Conservation (phyloP, 2,113 vertebrate genomes). For the Siniperca chuatsi region DNA sequence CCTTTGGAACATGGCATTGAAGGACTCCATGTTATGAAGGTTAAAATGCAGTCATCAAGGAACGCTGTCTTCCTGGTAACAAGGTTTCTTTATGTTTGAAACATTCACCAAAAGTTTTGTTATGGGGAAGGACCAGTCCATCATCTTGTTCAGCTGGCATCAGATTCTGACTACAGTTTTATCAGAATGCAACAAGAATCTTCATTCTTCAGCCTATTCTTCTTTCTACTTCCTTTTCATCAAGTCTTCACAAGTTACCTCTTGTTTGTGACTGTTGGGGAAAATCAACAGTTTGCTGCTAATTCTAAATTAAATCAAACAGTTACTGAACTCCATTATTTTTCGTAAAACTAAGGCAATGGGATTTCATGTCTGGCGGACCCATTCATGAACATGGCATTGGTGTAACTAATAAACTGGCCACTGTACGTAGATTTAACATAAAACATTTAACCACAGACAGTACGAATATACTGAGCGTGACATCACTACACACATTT, state of each 20-base stretch:
- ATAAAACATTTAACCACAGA: constrained; percentile 24
- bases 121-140: background rate
- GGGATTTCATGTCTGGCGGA: background rate
- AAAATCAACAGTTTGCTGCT: background rate
- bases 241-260: background rate
- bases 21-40: background rate
- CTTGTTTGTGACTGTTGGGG: background rate
- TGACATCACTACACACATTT: background rate
- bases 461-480: background rate
- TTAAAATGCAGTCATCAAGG: background rate
- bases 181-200: background rate
- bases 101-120: background rate
- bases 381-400: background rate
- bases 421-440: constrained; percentile 18
- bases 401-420: constrained; percentile 26
- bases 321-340: background rate
- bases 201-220: background rate
- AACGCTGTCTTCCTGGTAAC: background rate
- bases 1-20: background rate
- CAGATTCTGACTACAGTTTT: background rate
- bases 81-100: background rate
- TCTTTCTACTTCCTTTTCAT: constrained; percentile 4
- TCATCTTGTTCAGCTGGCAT: background rate
- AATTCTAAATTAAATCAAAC: background rate
- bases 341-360: background rate